Percentiles rank a stretch among this genome's conserved stretches.
Conservation (phyloP, 1,140 invertebrate species). For the Sycophila sp. region DNA sequence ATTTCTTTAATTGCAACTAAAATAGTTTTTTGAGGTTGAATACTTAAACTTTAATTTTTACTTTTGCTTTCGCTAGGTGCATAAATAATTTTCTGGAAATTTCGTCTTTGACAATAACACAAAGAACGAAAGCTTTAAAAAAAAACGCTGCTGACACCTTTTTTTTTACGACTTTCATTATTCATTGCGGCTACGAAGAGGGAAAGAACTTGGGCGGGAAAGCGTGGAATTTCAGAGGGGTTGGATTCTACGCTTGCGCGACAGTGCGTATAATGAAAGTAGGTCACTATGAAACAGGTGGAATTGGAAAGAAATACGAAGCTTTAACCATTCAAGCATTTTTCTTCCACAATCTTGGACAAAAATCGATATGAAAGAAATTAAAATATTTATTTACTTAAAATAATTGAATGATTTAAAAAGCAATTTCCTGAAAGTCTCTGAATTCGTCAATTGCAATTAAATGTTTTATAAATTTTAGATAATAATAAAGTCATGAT, state of each 20-base stretch:
- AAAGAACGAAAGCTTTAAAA: background rate
- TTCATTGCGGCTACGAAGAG: background rate
- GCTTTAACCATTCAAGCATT: background rate
- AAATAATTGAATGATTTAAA: too few relatives aligned
- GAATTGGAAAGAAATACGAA: background rate
- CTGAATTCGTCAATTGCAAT: too few relatives aligned
- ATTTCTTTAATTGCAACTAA: too few relatives aligned
- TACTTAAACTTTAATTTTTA: too few relatives aligned
- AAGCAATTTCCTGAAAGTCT: too few relatives aligned
- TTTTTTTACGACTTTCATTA: background rate
- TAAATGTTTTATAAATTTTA: too few relatives aligned
- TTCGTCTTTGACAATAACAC: too few relatives aligned
- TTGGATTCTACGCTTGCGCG: background rate
- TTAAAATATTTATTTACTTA: too few relatives aligned
- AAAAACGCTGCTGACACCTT: background rate
- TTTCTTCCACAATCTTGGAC: background rate
- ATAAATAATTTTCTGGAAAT: too few relatives aligned
- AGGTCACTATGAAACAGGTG: slow-evolving; percentile 8
- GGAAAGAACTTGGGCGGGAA: slow-evolving; percentile 4
- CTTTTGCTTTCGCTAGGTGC: too few relatives aligned
- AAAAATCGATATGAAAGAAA: background rate
- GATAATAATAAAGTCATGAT: too few relatives aligned
- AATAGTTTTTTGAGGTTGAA: too few relatives aligned
- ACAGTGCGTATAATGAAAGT: background rate
- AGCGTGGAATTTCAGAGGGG: background rate